A percentile compares a stretch with the other conserved stretches of the same genome.
Evolutionary conservation across 2,888 invertebrate species (phyloP).

Genomic region (Caenorhabditis sp.): DNA sequence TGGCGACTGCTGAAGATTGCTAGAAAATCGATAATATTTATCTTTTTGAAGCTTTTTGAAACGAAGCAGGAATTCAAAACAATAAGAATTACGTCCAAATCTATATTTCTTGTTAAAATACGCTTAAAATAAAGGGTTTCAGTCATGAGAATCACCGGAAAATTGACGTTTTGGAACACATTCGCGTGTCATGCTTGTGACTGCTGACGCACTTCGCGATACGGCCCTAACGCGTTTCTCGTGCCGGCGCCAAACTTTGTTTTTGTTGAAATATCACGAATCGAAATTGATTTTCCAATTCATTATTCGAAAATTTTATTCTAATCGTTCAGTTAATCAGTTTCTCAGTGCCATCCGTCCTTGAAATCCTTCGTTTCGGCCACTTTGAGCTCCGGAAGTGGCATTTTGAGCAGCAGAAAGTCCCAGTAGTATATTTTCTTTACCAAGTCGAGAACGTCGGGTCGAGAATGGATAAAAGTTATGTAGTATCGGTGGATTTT

Average conservation of each 20-base stretch:
- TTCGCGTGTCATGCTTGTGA: background rate
- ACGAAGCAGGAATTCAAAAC: background rate
- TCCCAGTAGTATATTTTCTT: slow-evolving; percentile 39
- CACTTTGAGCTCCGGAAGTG: slow-evolving; percentile 25
- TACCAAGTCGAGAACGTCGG: slow-evolving; percentile 33
- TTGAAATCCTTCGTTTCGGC: slow-evolving; percentile 36
- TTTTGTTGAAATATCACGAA: background rate
- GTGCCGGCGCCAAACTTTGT: slow-evolving; percentile 8
- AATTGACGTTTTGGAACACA: slow-evolving; percentile 3
- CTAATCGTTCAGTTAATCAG: background rate
- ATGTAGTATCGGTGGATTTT: slow-evolving; percentile 25
- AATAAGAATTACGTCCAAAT: background rate
- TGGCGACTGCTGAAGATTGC: slow-evolving; percentile 82
- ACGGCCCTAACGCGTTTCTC: slow-evolving; percentile 11
- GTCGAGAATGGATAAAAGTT: slow-evolving; percentile 9
- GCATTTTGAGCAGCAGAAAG: slow-evolving; percentile 37
- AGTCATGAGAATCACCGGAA: background rate
- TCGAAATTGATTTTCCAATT: background rate
- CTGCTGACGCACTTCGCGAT: slow-evolving; percentile 2
- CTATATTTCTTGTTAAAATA: background rate
- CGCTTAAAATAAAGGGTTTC: background rate
- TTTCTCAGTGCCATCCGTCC: slow-evolving; percentile 36
- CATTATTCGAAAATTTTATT: background rate
- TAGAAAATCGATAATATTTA: background rate
- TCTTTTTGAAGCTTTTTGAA: background rate